Evolutionary conservation across 2,113 vertebrate genomes (phyloP), one percentile per base, ranked within the genome.

Genomic region (Pandion haliaetus): DNA sequence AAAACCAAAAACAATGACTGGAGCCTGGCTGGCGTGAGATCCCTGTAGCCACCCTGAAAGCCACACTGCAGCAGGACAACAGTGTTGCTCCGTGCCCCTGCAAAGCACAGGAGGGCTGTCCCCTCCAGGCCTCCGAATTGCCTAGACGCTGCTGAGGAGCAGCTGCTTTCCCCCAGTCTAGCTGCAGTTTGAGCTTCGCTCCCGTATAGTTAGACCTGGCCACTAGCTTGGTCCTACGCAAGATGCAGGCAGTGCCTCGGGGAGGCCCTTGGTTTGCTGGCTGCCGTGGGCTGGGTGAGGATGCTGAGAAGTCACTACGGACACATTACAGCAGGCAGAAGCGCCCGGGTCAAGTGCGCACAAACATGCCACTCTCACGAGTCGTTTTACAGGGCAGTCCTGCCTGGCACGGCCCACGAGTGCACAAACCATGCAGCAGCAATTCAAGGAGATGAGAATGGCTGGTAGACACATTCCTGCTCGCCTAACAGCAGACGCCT

Each of bases 301-400:
- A 12, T 24, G 71, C 80, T 20, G 80, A 50, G 76, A 16, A 9
- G 10, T 23, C 31, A 1, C 61, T 12, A 5, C 32, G 34, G 14
- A 9, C 32, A 34, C 36, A 6, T 2, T 25, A 5, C 32, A 67
- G 76, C 57, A 9, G 57, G 42, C 31, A 54, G 58, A 25, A 82
- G 63, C 19, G 5, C 10, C n/a, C 12, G 14, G 77, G 18, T 44
- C 31, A 29, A 14, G 17, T 2, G 5, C 5, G 10, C 38, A 8
- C 52, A 0, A 45, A 14, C 21, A 8, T 4, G 61, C 58, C 1
- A 0, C 62, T 50, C n/a, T 52, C 44, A 31, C 1, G 0, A 36
- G 69, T 6, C 11, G 76, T 25, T 38, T 2, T 1, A 4, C 0
- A 9, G 74, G 61, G 28, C 70, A 49, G 67, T 34, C 44, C 81